These are phyloP conservation scores for Thalassoma bifasciatum DNA, from an alignment of 2,113 vertebrate genomes.

Conservation along the genomic window DNA sequence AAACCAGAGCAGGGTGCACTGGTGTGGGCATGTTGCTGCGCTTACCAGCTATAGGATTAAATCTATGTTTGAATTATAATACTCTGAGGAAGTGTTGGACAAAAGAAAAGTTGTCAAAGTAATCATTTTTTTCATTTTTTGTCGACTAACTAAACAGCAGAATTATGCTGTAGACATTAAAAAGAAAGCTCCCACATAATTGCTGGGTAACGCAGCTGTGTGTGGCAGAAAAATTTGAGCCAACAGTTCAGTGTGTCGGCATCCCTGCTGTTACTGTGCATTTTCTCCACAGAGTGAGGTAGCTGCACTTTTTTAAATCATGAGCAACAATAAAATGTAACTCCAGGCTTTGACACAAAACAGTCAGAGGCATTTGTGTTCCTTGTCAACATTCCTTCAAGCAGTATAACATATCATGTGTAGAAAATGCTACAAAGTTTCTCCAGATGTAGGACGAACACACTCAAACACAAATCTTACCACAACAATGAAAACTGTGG, in stretches of 20 bases:
- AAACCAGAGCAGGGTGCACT: background rate
- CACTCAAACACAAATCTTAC: no score
- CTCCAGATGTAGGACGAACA: no score
- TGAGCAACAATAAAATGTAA: background rate
- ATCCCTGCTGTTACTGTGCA: no score
- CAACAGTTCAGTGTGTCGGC: no score
- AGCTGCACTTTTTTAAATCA: background rate
- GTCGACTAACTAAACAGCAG: constrained; percentile 23
- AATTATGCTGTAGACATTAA: background rate
- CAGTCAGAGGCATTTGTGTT: no score
- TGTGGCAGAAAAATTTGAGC: background rate
- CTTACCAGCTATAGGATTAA: background rate
- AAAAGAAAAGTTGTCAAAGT: background rate
- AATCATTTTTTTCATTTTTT: background rate
- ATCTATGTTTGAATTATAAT: background rate
- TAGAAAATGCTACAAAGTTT: no score
- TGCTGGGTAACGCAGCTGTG: background rate
- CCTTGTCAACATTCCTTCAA: no score
- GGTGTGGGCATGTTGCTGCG: background rate
- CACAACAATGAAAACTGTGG: no score
- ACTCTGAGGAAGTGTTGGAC: background rate
- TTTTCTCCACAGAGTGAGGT: no score
- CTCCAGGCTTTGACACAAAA: background rate
- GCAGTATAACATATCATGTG: no score
- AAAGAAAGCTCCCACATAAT: constrained; percentile 9